Base-by-base conservation (phyloP, 2,888 invertebrate genomes). In the Alviniconcha strummeri region DNA sequence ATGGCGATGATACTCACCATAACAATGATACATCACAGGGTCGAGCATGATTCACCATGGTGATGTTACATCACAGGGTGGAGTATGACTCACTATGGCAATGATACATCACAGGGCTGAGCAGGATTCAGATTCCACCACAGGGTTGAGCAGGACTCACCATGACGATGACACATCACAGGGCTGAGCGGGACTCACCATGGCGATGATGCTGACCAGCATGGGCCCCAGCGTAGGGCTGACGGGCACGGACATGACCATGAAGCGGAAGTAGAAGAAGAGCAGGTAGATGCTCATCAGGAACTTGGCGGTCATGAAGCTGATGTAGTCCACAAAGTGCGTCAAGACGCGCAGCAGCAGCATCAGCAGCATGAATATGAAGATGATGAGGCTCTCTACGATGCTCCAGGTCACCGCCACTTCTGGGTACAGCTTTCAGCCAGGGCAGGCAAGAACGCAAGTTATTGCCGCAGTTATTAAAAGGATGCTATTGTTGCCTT, bases 251-350 rank as follows among this genome's bases (percentile, higher is more conserved):
- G 94, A 94, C 67, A 93, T 93, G 83, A 93, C 93, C 67, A 95
- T 91, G 17, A 94, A 92, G 9, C 94, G 91, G 88, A 94, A 94
- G 89, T 93, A 94, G 89, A 94, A 94, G 89, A 94, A 94, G 52
- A 95, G 91, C 17, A 95, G 88, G 17, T 91, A 93, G n/a, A 91
- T 76, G 83, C 93, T 92, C 85, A 94, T 87, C 57, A 94, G 87
- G 19, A 93, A 91, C 87, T 93, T 92, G 72, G 91, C 90, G n/a
- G 90, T 89, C 80, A 91, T 91, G 82, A 89, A 90, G 87, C 89
- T 87, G n/a, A 89, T 82, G 78, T 87, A 85, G 19, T 85, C 69
- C 36, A 89, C 79, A 85, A 88, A 88, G 80, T 88, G 85, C 3
- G 90, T 89, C 80, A 92, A 79, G 72, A 93, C 89, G 36, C 93